Percentiles rank a stretch among this genome's conserved stretches.
These are phyloP conservation scores for Nymphalis c-album DNA, from an alignment of 2,888 invertebrate genomes.

Conservation along the genomic window DNA sequence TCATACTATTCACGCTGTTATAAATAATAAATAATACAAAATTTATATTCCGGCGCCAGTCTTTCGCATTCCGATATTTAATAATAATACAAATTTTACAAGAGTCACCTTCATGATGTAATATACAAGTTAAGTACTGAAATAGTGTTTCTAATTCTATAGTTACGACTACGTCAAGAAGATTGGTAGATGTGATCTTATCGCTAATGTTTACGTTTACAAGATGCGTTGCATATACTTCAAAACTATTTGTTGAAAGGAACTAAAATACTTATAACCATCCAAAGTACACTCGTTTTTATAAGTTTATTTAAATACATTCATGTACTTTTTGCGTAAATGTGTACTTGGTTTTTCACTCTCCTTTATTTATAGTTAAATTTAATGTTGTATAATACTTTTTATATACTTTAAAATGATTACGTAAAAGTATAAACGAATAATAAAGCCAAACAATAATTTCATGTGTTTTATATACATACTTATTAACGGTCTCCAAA, in stretches of 20 bases:
- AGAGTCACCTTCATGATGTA: background rate
- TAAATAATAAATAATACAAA: constrained; percentile 6
- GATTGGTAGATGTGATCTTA: background rate
- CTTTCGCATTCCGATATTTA: constrained; percentile 6
- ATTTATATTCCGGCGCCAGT: constrained; percentile 7
- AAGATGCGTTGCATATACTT: constrained; percentile 1
- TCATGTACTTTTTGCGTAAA: too few relatives aligned
- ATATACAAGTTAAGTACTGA: background rate
- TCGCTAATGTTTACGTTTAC: constrained; percentile 1
- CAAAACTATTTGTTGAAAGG: background rate
- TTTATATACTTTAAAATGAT: too few relatives aligned
- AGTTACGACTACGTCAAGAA: background rate
- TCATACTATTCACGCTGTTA: background rate
- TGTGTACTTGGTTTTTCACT: too few relatives aligned
- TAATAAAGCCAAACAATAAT: too few relatives aligned
- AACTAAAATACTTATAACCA: background rate
- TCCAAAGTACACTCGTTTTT: background rate
- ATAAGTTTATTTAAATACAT: too few relatives aligned
- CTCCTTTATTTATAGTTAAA: too few relatives aligned
- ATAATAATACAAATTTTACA: background rate
- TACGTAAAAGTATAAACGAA: too few relatives aligned
- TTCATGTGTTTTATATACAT: too few relatives aligned
- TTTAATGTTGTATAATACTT: too few relatives aligned
- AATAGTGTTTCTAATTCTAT: constrained; percentile 2
- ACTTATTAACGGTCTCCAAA: background rate